Base-by-base conservation (phyloP, 2,888 invertebrate species). In the Clepsis dumicolana region DNA sequence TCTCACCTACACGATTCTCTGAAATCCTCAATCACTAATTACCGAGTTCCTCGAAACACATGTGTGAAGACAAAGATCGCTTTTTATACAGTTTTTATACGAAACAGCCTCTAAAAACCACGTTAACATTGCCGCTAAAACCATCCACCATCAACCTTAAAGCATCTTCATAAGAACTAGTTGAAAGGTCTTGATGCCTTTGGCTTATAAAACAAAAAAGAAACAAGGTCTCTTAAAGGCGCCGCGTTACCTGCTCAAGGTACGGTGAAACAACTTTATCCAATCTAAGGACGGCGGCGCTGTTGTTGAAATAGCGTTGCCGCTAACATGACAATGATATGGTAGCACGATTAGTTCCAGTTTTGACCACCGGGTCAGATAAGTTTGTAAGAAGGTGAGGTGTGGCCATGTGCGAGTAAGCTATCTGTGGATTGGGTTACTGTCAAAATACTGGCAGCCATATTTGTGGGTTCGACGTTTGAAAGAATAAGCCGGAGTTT, bases 51-150 rank as follows among this genome's bases (percentile, higher is more conserved):
- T 65, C 71, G 85, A 87, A 85, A 75, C 73, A 76, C 74, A 75
- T 82, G 85, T 85, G 87, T 83, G 79, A 74, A 75, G 75, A 84
- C 85, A 84, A 81, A 81, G 81, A 77, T 78, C 77, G 75, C 79
- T 82, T 86, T 86, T 78, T 78, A 73, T 72, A 68, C 57, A 16
- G 52, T 71, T 71, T 71, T 71, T 68, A 68, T 68, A 68, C 24
- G 56, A 52, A 66, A 66, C 66, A 61, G 32, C 41, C 48, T 44
- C 25, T 25, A 52, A 41, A 52, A 32, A 44, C 64, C 41, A 64
- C 24, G 14, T 5, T 54, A 44, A 38, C 12, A 10, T 18, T 16
- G 38, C 64, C 44, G 16, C 4, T 16, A 10, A 16, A 12, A 54
- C 63, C 35, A 48, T 3, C 57, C 1, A 63, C 35, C 14, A 3